Evolutionary conservation across 2,113 vertebrate genomes (phyloP), one percentile per base, ranked within the genome.

Genomic region (Nematolebias whitei): DNA sequence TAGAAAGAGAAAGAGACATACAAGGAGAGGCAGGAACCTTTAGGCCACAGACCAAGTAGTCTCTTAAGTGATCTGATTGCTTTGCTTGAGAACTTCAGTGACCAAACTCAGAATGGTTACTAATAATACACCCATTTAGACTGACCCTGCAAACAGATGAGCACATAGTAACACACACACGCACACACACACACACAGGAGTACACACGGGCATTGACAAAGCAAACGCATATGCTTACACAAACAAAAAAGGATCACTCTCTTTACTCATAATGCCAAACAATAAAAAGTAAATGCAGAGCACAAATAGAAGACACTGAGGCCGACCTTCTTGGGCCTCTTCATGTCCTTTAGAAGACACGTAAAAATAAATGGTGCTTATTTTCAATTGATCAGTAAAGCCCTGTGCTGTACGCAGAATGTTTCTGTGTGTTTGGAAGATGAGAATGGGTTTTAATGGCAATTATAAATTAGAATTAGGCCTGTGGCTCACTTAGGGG

Each of bases 11-110:
- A 41, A 87, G 68, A 79, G 39, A 56, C 65, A 79, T 75, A 83
- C 69, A 82, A 56, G 81, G 59, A 76, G 58, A 85, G 78, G 85
- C 79, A 85, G 75, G 58, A 68, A 45, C 93, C 94, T 94, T 93
- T 90, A 80, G 86, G 87, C 80, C 80, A 94, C 92, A 92, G 91
- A 94, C 91, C 91, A 93, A 83, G 82, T 75, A 85, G 87, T 71
- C 88, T 90, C 88, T 90, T 88, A 89, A 91, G 89, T 89, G 87
- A 90, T 90, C 84, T 85, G 89, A 91, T 92, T 90, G 87, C 85
- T 69, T 84, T 82, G 80, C 77, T 76, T 57, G 70, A 84, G 80
- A 87, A 80, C 80, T 69, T 63, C 63, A 69, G 74, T 71, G 69
- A 71, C 80, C 39, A 60, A 45, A 63, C 76, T 86, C 71, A 84